A percentile compares a stretch with the other conserved stretches of the same genome.
phyloP scores from a whole-genome alignment of 2,797 vertebrate genomes.

The Darevskia nairensis region DNA sequence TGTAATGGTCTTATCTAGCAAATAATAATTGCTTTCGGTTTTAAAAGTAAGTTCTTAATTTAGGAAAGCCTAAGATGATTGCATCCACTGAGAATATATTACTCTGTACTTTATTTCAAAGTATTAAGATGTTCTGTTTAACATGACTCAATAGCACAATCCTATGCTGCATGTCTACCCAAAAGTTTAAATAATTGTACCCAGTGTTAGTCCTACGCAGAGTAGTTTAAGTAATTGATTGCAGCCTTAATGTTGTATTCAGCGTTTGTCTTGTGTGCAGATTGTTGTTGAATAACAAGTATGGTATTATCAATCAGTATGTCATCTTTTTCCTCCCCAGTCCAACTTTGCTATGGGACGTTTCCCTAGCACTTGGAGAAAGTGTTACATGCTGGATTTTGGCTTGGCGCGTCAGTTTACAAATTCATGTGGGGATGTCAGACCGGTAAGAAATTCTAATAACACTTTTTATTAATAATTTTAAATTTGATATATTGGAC shows the following conservation, averaged over 20 bases:
- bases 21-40: constrained; percentile 11
- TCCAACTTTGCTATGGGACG: constrained; percentile 99
- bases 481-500: constrained; percentile 14
- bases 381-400: constrained; percentile 99
- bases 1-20: background rate
- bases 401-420: constrained; percentile 98
- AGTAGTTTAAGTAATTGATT: no score
- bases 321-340: constrained; percentile 75
- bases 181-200: no score
- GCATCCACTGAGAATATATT: background rate
- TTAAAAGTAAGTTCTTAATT: background rate
- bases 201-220: no score
- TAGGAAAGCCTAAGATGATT: constrained; percentile 8
- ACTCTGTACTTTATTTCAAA: constrained; percentile 11
- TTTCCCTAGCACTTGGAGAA: constrained; percentile 95
- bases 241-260: no score
- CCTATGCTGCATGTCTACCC: no score
- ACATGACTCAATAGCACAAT: no score
- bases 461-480: background rate
- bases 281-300: background rate
- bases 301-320: constrained; percentile 30
- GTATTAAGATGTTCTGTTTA: background rate
- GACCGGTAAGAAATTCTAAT: constrained; percentile 87
- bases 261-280: background rate
- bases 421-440: constrained; percentile 97